Percentiles rank a stretch among this genome's conserved stretches.
These are phyloP conservation scores for Eulemur coronatus DNA, from an alignment of 2,797 vertebrate genomes.

Conservation along the genomic window DNA sequence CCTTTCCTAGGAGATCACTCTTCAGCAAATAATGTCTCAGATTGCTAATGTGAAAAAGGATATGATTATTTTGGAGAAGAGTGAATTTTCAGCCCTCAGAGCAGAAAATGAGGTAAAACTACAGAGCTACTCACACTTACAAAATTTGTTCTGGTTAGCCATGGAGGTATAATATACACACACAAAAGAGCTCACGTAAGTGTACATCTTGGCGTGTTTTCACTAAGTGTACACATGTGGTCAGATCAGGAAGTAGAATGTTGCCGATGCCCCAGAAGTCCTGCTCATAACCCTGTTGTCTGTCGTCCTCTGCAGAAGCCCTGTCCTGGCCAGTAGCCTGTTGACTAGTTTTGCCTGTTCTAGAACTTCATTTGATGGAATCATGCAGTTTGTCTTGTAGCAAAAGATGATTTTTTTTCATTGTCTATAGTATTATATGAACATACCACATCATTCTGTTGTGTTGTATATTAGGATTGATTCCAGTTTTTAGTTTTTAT, in stretches of 20 bases:
- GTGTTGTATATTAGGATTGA: background rate
- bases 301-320: background rate
- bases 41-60: constrained; percentile 96
- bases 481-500: background rate
- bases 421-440: background rate
- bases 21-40: constrained; percentile 97
- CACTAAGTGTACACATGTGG: too few species aligned
- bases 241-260: background rate
- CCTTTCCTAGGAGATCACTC: constrained; percentile 92
- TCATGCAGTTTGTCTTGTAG: background rate
- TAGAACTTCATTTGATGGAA: background rate
- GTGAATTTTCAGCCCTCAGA: constrained; percentile 95
- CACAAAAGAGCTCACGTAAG: background rate
- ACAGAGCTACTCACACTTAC: background rate
- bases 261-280: too few species aligned
- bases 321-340: accelerated
- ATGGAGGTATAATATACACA: accelerated
- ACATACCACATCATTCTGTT: background rate
- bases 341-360: background rate
- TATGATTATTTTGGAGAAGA: constrained; percentile 99
- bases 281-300: background rate
- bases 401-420: background rate
- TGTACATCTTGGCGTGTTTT: background rate
- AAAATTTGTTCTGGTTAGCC: background rate
- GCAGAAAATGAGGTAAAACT: constrained; percentile 94